These are phyloP conservation scores for Nebria ingens DNA, from an alignment of 1,140 invertebrate genomes.

Conservation along the genomic window DNA sequence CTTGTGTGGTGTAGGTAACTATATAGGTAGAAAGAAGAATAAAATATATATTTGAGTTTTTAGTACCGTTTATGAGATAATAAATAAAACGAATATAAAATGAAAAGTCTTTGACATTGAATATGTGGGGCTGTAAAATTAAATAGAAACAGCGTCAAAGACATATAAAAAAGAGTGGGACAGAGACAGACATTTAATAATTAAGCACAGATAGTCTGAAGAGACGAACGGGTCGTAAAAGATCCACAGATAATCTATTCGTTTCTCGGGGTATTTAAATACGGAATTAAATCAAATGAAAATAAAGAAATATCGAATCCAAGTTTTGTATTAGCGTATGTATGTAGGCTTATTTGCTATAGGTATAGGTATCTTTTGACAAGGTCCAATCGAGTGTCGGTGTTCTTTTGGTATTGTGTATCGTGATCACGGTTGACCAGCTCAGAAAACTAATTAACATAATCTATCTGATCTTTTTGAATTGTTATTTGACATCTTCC, in stretches of 20 bases:
- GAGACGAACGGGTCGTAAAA: slow-evolving; percentile 15
- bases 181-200: not conserved
- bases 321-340: too few species aligned
- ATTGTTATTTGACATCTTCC: slow-evolving; percentile 8
- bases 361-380: too few species aligned
- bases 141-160: not conserved
- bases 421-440: not conserved
- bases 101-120: not conserved
- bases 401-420: not conserved
- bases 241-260: slow-evolving; percentile 23
- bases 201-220: not conserved
- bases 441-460: not conserved
- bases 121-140: not conserved
- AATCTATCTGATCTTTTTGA: slow-evolving; percentile 5
- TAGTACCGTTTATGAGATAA: slow-evolving; percentile 24
- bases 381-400: too few species aligned
- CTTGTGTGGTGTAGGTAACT: too few species aligned
- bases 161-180: not conserved
- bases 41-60: slow-evolving; percentile 24
- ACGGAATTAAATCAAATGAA: not conserved
- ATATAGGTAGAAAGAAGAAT: too few species aligned
- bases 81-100: slow-evolving; percentile 23
- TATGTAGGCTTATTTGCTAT: too few species aligned
- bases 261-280: too few species aligned
- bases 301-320: too few species aligned